phyloP scores from a whole-genome alignment of 37 sponge, comb jelly and placozoan species.

The Bolinopsis microptera region DNA sequence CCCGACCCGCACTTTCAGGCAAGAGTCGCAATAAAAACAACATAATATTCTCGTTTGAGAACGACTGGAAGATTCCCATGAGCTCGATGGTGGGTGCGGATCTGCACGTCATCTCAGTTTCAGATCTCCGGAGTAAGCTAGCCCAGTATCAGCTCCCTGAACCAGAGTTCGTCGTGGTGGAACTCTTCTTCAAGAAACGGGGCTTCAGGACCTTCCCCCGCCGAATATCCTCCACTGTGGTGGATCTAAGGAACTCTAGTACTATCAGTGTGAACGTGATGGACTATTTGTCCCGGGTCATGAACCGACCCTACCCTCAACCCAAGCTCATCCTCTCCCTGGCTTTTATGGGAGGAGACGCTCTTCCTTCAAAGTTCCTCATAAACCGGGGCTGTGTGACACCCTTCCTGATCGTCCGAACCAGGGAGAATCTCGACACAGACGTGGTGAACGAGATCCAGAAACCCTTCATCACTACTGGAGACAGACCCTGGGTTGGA shows the following conservation, averaged over 20 bases:
- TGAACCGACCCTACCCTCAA: conserved; percentile 23
- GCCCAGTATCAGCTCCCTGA: neutral
- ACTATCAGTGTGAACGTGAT: neutral
- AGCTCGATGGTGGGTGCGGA: neutral
- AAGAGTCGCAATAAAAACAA: conserved; percentile 15
- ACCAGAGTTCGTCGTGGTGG: neutral
- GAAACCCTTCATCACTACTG: conserved; percentile 4
- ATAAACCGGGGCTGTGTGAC: conserved; percentile 1
- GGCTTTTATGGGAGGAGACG: neutral
- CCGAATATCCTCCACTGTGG: neutral
- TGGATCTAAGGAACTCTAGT: neutral
- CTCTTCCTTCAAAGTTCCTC: conserved; percentile 1
- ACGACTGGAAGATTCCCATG: conserved; percentile 15
- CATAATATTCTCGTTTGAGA: conserved; percentile 36
- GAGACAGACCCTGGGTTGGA: conserved; percentile 46
- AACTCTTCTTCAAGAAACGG: neutral
- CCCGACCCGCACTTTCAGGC: conserved; percentile 19
- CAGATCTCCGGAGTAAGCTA: conserved; percentile 29
- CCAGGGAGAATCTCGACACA: neutral
- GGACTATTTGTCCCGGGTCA: neutral
- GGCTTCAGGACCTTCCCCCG: neutral
- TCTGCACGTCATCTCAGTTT: conserved; percentile 9
- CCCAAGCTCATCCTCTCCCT: neutral
- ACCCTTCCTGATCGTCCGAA: conserved; percentile 31
- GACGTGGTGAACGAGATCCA: conserved; percentile 15